phyloP scores from a whole-genome alignment of 2,797 vertebrate species.

The Meda fulgida region DNA sequence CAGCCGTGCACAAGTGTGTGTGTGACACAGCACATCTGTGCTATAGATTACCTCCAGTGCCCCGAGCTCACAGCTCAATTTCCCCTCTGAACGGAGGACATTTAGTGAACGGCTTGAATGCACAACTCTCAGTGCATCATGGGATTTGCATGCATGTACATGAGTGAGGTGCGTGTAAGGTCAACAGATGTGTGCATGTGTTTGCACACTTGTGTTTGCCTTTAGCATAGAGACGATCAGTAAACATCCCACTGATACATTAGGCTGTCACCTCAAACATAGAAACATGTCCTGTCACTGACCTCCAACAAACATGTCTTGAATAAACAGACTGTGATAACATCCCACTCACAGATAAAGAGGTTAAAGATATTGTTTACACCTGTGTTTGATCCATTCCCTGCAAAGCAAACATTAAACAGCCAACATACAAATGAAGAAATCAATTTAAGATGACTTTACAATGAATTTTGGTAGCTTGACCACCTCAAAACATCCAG shows the following conservation, averaged over 20 bases:
- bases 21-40: slow-evolving; percentile 37
- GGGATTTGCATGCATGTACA: background rate
- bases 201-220: slow-evolving; percentile 10
- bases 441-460: background rate
- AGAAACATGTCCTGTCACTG: slow-evolving; percentile 37
- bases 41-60: slow-evolving; percentile 30
- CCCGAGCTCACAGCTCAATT: slow-evolving; percentile 3
- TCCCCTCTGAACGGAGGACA: slow-evolving; percentile 8
- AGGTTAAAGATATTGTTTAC: slow-evolving; percentile 1
- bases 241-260: slow-evolving; percentile 49
- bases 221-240: background rate
- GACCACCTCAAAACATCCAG: background rate
- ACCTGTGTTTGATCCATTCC: background rate
- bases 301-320: slow-evolving; percentile 18
- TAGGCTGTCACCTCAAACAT: slow-evolving; percentile 43
- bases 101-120: slow-evolving; percentile 1
- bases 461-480: background rate
- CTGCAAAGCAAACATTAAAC: background rate
- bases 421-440: background rate
- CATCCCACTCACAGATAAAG: background rate
- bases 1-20: background rate
- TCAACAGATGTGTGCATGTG: background rate
- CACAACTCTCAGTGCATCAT: background rate
- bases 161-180: background rate
- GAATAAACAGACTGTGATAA: slow-evolving; percentile 26